phyloP scores from a whole-genome alignment of 2,888 invertebrate species.

The Drosophila affinis region DNA sequence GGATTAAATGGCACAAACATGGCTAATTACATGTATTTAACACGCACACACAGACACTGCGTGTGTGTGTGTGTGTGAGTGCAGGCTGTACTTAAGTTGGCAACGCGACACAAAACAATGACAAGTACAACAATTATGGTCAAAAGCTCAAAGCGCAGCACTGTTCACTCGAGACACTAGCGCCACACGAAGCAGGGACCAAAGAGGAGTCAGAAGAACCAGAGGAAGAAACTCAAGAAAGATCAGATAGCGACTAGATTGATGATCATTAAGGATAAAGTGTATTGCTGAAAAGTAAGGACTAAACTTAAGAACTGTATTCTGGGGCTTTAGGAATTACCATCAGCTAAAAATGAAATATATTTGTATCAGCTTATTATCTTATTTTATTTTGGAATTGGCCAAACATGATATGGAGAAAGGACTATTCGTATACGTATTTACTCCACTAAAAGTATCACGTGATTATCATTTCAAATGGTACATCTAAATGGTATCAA shows the following conservation, averaged over 20 bases:
- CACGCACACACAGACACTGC: conserved; percentile 50
- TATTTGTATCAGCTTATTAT: no score
- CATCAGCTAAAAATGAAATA: no score
- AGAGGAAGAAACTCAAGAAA: conserved; percentile 22
- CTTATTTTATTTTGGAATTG: no score
- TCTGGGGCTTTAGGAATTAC: neutral
- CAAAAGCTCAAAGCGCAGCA: conserved; percentile 59
- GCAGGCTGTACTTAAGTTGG: conserved; percentile 52
- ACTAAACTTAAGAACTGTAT: no score
- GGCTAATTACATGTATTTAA: conserved; percentile 80
- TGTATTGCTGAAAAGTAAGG: neutral
- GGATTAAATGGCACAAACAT: conserved; percentile 80
- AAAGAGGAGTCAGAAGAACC: conserved; percentile 10
- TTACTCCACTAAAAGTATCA: neutral
- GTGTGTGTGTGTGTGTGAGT: neutral
- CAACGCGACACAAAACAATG: conserved; percentile 67
- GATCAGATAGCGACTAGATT: conserved; percentile 4
- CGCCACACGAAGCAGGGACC: conserved; percentile 7
- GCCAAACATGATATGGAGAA: no score
- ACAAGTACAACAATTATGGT: conserved; percentile 75
- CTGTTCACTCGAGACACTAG: conserved; percentile 53
- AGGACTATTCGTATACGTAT: no score
- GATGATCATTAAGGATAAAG: neutral
- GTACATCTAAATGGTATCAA: neutral
- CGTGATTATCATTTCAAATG: neutral